phyloP scores from a whole-genome alignment of 2,113 vertebrate species.

The Chroicocephalus ridibundus region DNA sequence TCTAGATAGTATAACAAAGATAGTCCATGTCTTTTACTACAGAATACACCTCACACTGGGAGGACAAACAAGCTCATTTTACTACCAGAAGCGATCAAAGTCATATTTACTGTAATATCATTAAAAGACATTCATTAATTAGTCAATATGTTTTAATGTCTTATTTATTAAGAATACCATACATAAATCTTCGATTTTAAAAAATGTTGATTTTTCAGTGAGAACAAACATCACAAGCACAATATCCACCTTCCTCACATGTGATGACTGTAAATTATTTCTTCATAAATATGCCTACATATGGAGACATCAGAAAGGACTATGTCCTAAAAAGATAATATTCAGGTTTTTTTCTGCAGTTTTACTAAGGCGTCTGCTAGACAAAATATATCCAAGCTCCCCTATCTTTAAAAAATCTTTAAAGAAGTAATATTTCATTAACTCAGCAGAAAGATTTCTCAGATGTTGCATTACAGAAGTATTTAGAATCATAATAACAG shows the following conservation, averaged over 20 bases:
- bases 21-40: background rate
- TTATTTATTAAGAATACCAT: background rate
- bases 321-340: background rate
- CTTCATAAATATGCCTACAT: background rate
- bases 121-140: background rate
- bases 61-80: background rate
- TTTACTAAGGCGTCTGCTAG: background rate
- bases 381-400: background rate
- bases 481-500: background rate
- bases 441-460: background rate
- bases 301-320: background rate
- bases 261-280: background rate
- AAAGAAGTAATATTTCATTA: background rate
- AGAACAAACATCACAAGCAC: background rate
- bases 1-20: background rate
- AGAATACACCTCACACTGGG: background rate
- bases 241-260: background rate
- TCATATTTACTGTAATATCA: background rate
- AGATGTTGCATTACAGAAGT: background rate
- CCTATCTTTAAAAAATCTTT: rapidly evolving
- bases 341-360: background rate
- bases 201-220: background rate
- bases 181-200: background rate
- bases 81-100: background rate
- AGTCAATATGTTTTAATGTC: background rate